A percentile compares a stretch with the other conserved stretches of the same genome.
phyloP scores from a whole-genome alignment of 2,113 vertebrate species.

The Benitochromis conjunctus region DNA sequence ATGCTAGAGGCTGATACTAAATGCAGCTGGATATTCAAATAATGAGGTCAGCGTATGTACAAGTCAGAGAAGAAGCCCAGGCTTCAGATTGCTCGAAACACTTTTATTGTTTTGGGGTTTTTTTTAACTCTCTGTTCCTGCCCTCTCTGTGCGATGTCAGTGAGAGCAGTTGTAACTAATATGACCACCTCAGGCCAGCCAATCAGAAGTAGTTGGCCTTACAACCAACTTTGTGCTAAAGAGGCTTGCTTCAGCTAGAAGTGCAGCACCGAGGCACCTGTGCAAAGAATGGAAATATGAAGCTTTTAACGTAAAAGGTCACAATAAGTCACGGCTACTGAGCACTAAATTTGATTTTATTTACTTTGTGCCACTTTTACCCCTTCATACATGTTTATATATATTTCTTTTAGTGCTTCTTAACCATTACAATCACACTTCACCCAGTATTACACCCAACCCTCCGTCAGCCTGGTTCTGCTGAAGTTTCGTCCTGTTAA shows the following conservation, averaged over 20 bases:
- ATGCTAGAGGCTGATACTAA: not conserved
- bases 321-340: not conserved
- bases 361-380: not conserved
- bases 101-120: too few species aligned
- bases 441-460: not conserved
- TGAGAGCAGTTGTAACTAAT: not conserved
- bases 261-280: not conserved
- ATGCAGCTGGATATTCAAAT: not conserved
- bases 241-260: rapidly evolving
- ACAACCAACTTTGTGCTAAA: not conserved
- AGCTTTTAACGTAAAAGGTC: not conserved
- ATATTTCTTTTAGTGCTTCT: not conserved
- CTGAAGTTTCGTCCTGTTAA: not conserved
- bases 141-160: not conserved
- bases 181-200: not conserved
- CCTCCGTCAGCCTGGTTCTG: not conserved
- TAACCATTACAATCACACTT: not conserved
- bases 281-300: not conserved
- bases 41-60: not conserved
- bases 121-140: too few species aligned
- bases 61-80: not conserved
- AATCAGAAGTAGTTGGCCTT: not conserved
- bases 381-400: not conserved
- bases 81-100: too few species aligned
- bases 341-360: not conserved